Evolutionary conservation across 2,113 vertebrate genomes (phyloP), one percentile per base, ranked within the genome.

Genomic region (Mungos mungo): DNA sequence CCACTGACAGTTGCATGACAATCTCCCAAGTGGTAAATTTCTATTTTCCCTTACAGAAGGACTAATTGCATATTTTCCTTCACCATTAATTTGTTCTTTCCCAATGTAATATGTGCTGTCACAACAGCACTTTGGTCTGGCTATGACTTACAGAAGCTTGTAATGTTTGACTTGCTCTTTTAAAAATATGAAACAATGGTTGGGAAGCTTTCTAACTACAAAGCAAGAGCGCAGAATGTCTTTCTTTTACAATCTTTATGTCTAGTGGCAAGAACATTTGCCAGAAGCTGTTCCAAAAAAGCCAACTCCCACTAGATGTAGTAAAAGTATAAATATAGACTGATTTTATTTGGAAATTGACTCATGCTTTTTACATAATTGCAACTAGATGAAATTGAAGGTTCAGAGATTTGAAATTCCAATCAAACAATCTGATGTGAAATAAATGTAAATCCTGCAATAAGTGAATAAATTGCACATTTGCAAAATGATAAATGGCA

Each of bases 281-380:
- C 57, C 65, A 83, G 29, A 84, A 97, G 21, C 35, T 85, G 27
- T 65, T 96, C 35, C 77, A 76, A 96, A 96, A 77, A 82, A 57
- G 29, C 47, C 63, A 93, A 90, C 16, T 88, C 74, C 66, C 57
- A 50, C 41, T 86, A 97, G 23, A 91, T 82, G 6, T 93, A 95
- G 50, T 96, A 91, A 97, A 97, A 96, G n/a, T 95, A 94, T 94
- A 79, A 88, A 89, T 95, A 96, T 96, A 97, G 94, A 47, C 35
- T 87, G 38, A 97, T 96, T 97, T 97, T 97, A 97, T 86, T 91
- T 97, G 33, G 57, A 97, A 97, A 97, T 96, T 95, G 84, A 83
- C 57, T 94, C 23, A 50, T 31, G n/a, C 3, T 60, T 94, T 96
- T 97, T 95, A 96, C n/a, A 87, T 96, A 95, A 96, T 96, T 97